phyloP scores from a whole-genome alignment of 2,113 vertebrate species.

The Amphiprion percula region DNA sequence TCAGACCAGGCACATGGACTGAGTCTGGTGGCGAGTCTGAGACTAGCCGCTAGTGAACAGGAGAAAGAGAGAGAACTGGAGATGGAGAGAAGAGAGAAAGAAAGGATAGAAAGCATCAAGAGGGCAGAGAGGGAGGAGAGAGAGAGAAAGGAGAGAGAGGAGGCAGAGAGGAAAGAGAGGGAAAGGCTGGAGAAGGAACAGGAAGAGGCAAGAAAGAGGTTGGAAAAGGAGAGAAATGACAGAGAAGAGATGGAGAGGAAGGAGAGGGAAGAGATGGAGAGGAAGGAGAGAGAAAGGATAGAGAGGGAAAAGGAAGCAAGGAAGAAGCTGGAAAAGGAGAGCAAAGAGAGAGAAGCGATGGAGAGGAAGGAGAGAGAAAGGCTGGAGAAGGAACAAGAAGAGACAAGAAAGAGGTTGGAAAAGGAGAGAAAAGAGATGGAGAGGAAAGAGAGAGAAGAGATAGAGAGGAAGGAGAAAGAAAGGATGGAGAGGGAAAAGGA shows the following conservation, averaged over 20 bases:
- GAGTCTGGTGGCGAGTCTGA: slow-evolving; percentile 68
- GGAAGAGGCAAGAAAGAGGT: background rate
- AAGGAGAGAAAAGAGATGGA: background rate
- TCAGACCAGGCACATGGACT: background rate
- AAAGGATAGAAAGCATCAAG: background rate
- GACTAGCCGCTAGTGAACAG: slow-evolving; percentile 70
- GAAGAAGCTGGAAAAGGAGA: background rate
- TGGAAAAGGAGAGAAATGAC: background rate
- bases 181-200: background rate
- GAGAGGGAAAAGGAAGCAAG: background rate
- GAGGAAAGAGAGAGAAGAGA: background rate
- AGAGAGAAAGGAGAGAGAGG: background rate
- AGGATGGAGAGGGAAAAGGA: background rate
- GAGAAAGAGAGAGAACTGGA: slow-evolving; percentile 74
- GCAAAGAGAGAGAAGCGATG: background rate
- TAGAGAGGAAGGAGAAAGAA: background rate
- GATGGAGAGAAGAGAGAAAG: slow-evolving; percentile 25
- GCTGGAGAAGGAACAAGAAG: background rate
- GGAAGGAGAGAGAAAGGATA: background rate
- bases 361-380: background rate
- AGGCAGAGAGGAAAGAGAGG: background rate
- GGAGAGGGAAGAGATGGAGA: background rate
- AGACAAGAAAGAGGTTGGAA: background rate
- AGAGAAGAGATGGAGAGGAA: background rate
- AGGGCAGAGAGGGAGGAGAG: background rate